Base-by-base conservation (phyloP, 1,140 invertebrate genomes). In the Drosophila carrolli region DNA sequence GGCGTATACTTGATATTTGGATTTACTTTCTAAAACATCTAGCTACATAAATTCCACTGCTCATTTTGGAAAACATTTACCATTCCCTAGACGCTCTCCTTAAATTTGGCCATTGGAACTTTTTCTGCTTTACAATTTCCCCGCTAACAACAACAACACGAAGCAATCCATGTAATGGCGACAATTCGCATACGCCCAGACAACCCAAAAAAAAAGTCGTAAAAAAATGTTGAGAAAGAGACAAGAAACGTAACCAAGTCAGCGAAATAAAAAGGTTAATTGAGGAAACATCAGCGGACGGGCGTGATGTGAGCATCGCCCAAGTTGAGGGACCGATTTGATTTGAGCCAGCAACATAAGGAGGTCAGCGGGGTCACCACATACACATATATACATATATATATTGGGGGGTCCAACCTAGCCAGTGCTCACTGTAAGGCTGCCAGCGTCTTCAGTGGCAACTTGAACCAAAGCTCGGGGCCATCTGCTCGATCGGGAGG, bases 241-340 rank as follows among this genome's bases (percentile, higher is more conserved):
- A 61, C 53, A 57, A 53, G 71, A 68, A 77, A 60, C 44, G 63
- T 60, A 77, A 68, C 63, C 74, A 27, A 77, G 68, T 72, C 68
- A 72, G 66, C 68, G 11, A 77, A 78, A 78, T 76, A 76, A 86
- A 83, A 79, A 81, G 84, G 84, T 89, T 89, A 89, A 89, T 89
- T 89, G 84, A 89, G 81, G 84, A 81, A 89, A 89, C 84, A 89
- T 89, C 77, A 73, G 68, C 62, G 51, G 59, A 68, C 77, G 77
- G 84, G 84, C 84, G 84, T 89, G 84, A 80, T 89, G 73, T 68
- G 81, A 81, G 84, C 81, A 84, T 89, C 81, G 80, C 80, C 84
- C 80, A 88, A 74, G 80, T 73, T 77, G 83, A 82, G 75, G 66
- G 60, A 76, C 65, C 73, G 76, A 78, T 89, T 89, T 89, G 84